Evolutionary conservation across 2,113 vertebrate genomes (phyloP).

Genomic region (Meles meles): DNA sequence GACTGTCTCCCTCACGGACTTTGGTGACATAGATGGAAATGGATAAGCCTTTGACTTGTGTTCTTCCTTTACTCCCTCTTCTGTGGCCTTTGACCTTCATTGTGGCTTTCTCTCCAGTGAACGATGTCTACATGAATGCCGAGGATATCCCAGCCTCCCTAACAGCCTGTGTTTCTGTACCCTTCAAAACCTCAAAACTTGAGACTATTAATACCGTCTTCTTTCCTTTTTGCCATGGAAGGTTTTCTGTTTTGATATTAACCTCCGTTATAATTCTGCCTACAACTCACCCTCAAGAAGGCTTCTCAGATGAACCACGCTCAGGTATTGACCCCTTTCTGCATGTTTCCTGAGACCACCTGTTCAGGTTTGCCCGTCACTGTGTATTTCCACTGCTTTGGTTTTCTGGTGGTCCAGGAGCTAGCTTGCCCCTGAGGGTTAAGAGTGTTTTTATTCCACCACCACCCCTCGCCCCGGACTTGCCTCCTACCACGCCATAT

Average conservation of each 20-base stretch:
- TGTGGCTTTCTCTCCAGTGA: not conserved
- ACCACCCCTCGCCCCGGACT: no score
- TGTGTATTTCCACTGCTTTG: not conserved
- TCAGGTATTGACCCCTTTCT: not conserved
- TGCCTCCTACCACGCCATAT: not conserved
- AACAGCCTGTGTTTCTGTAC: not conserved
- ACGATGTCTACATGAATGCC: not conserved
- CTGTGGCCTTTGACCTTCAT: not conserved
- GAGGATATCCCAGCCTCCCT: accelerated
- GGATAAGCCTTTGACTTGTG: not conserved
- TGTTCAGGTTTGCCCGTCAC: not conserved
- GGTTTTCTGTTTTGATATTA: not conserved
- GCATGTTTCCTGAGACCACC: not conserved
- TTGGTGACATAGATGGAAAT: not conserved
- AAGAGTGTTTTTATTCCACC: not conserved
- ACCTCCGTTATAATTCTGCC: not conserved
- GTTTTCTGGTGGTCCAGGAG: not conserved
- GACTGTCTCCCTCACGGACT: not conserved
- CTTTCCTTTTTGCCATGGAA: not conserved
- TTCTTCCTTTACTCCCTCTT: not conserved
- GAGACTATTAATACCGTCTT: not conserved
- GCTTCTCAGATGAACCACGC: not conserved
- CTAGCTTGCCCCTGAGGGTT: not conserved
- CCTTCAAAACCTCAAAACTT: not conserved
- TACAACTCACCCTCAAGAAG: not conserved